These are phyloP conservation scores for Ceryle rudis DNA, from an alignment of 2,797 vertebrate genomes.

Conservation along the genomic window DNA sequence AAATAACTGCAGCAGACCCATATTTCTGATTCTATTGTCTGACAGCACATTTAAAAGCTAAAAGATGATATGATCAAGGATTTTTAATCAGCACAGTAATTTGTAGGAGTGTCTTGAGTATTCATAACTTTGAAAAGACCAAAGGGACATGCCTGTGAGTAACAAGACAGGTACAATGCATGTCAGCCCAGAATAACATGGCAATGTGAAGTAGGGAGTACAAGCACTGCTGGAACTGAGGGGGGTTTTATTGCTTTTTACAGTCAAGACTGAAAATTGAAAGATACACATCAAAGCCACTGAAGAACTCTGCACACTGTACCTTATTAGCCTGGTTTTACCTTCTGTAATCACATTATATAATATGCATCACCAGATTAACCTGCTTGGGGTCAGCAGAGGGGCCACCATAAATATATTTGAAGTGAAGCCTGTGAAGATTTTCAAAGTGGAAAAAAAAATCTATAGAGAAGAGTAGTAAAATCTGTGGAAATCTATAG, in stretches of 20 bases:
- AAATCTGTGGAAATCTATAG: slow-evolving; percentile 59
- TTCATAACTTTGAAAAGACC: slow-evolving; percentile 58
- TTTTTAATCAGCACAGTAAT: slow-evolving; percentile 84
- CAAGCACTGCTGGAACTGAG: slow-evolving; percentile 14
- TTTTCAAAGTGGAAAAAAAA: slow-evolving; percentile 56
- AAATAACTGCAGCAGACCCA: slow-evolving; percentile 83
- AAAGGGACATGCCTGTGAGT: slow-evolving; percentile 56
- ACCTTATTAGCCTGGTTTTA: slow-evolving; percentile 62
- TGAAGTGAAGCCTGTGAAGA: slow-evolving; percentile 60
- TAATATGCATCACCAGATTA: slow-evolving; percentile 69
- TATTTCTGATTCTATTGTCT: slow-evolving; percentile 85
- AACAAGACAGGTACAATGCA: slow-evolving; percentile 47
- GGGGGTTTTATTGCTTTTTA: not conserved
- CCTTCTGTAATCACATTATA: slow-evolving; percentile 71
- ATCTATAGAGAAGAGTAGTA: slow-evolving; percentile 19
- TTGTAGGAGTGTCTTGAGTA: slow-evolving; percentile 74
- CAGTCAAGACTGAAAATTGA: slow-evolving; percentile 72
- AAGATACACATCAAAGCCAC: slow-evolving; percentile 76
- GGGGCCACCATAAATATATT: slow-evolving; percentile 57
- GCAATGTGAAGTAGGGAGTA: slow-evolving; percentile 46
- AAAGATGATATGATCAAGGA: slow-evolving; percentile 83
- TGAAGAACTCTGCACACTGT: slow-evolving; percentile 46
- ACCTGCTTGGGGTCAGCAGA: slow-evolving; percentile 59
- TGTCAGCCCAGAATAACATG: slow-evolving; percentile 34
- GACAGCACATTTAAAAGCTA: slow-evolving; percentile 81